Percentiles rank a stretch among this genome's conserved stretches.
phyloP scores from a whole-genome alignment of 2,888 invertebrate genomes.

The Unio delphinus region DNA sequence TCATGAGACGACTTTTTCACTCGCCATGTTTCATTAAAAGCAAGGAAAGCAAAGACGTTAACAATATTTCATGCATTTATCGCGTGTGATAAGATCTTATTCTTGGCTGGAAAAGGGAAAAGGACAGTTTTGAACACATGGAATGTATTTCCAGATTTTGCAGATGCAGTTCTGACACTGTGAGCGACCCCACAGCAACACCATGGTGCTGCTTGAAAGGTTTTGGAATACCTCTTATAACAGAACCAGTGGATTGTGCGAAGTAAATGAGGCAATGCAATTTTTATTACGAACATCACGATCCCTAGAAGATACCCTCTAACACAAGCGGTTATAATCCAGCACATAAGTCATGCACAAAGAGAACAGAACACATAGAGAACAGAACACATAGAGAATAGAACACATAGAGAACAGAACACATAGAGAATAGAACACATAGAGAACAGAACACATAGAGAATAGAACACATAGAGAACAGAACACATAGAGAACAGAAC shows the following conservation, averaged over 20 bases:
- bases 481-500: no score
- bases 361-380: not conserved
- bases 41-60: conserved; percentile 16
- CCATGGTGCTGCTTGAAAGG: not conserved
- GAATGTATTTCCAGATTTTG: conserved; percentile 21
- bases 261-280: not conserved
- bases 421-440: not conserved
- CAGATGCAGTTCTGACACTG: conserved; percentile 12
- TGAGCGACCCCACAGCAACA: not conserved
- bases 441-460: no score
- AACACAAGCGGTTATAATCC: not conserved
- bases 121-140: conserved; percentile 33
- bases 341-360: not conserved
- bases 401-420: not conserved
- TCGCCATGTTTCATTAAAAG: no score
- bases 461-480: no score
- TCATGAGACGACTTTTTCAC: no score
- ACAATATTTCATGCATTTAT: conserved; percentile 32
- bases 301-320: not conserved
- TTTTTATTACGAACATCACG: not conserved
- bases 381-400: no score
- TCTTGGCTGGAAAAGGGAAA: conserved; percentile 19
- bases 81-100: conserved; percentile 32
- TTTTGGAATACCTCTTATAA: not conserved
- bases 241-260: not conserved